These are phyloP conservation scores for Nymphalis io DNA, from an alignment of 1,140 invertebrate species.

Conservation along the genomic window DNA sequence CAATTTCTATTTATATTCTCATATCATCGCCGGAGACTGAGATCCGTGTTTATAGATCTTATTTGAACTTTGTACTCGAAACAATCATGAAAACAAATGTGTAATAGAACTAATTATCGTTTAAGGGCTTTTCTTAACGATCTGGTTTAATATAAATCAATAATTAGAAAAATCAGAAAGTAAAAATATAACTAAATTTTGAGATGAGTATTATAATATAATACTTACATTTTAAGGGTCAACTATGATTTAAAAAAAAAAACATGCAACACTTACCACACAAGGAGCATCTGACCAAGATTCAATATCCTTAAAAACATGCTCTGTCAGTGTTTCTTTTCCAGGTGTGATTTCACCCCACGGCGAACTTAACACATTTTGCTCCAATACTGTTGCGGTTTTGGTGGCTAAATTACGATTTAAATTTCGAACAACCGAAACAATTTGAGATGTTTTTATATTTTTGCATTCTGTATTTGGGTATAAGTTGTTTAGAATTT, in stretches of 20 bases:
- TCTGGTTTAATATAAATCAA: not conserved
- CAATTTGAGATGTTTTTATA: slow-evolving; percentile 38
- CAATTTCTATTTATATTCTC: slow-evolving; percentile 59
- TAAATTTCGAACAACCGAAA: slow-evolving; percentile 26
- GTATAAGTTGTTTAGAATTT: slow-evolving; percentile 54
- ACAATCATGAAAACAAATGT: slow-evolving; percentile 30
- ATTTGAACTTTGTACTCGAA: slow-evolving; percentile 56
- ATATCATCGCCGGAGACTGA: slow-evolving; percentile 44
- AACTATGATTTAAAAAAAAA: not conserved
- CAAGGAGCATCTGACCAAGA: slow-evolving; percentile 79
- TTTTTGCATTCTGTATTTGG: slow-evolving; percentile 50
- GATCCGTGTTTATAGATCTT: slow-evolving; percentile 48
- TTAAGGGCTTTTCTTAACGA: slow-evolving; percentile 10
- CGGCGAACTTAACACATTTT: slow-evolving; percentile 71
- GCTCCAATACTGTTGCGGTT: slow-evolving; percentile 59
- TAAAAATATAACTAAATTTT: not conserved
- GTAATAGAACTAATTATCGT: slow-evolving; percentile 17
- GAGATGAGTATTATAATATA: no score
- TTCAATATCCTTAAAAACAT: slow-evolving; percentile 79
- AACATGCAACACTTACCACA: slow-evolving; percentile 77
- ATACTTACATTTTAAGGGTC: no score
- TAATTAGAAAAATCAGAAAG: not conserved
- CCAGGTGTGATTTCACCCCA: slow-evolving; percentile 77
- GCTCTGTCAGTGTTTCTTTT: slow-evolving; percentile 78
- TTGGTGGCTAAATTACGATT: slow-evolving; percentile 58